Evolutionary conservation across 2,797 vertebrate species (phyloP), one percentile per base, ranked within the genome.

Genomic region (Pelochelys cantorii): DNA sequence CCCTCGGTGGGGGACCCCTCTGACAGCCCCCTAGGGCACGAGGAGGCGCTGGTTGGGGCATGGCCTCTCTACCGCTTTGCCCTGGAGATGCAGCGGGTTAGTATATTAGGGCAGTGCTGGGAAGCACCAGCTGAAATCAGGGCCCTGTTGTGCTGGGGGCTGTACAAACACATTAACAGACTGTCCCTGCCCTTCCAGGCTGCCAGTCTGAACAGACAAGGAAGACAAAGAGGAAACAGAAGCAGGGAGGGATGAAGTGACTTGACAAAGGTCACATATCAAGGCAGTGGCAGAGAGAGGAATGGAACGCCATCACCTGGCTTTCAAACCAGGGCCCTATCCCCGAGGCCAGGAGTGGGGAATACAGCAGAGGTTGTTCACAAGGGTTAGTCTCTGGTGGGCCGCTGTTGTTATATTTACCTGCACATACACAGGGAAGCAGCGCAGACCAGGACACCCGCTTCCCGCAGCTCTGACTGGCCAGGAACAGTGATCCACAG

Each of bases 141-240:
- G 10, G 20, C n/a, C n/a, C 68, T 20, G 22, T 22, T 34, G 34
- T 5, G 10, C 68, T 71, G 34, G 10, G 34, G 34, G 68, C 34
- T 34, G 18, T 11, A 23, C 17, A 34, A 20, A 68, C 68, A 71
- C 65, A 20, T 1, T 20, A 71, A 71, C 8, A 37, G n/a, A 71
- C 9, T 4, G n/a, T 22, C 8, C n/a, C 2, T 11, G 65, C n/a
- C 18, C 11, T 11, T 10, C 20, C 60, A 1, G 6, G 11, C 11
- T 29, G 29, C 29, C 10, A 68, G 17, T 68, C 18, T 2, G 22
- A 34, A 68, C 65, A 68, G 65, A 62, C 27, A 3, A 4, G 6
- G 27, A 60, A 60, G 27, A n/a, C 62, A 68, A n/a, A 65, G n/a
- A 34, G 65, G 65, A 34, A 34, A 65, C 62, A 68, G 62, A 27